Evolutionary conservation across 2,797 vertebrate genomes (phyloP).

Genomic region (Hippopotamyrus pictus): DNA sequence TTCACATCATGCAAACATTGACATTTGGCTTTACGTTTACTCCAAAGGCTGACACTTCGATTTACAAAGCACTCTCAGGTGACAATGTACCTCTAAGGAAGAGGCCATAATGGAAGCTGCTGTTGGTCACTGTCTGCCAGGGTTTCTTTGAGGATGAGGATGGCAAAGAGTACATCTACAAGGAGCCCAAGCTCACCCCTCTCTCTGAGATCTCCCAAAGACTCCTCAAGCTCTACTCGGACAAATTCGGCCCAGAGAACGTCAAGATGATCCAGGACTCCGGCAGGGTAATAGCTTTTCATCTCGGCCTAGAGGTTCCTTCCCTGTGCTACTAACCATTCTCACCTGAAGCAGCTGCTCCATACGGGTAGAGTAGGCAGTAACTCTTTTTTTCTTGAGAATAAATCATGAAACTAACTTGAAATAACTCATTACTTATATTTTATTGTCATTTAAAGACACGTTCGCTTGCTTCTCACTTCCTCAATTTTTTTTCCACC

Average conservation of each 20-base stretch:
- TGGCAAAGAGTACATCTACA: slow-evolving; percentile 97
- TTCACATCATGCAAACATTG: not conserved
- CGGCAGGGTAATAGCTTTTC: slow-evolving; percentile 69
- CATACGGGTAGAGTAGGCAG: not conserved
- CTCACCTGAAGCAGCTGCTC: not conserved
- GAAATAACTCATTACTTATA: not conserved
- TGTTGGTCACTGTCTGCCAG: slow-evolving; percentile 48
- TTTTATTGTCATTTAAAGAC: not conserved
- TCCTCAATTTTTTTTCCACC: not conserved
- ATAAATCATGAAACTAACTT: not conserved
- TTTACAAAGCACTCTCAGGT: not conserved
- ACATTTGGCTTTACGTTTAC: not conserved
- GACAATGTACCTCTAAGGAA: not conserved
- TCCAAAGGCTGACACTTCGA: not conserved
- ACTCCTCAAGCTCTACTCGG: slow-evolving; percentile 90
- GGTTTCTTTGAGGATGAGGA: slow-evolving; percentile 98
- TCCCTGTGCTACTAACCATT: not conserved
- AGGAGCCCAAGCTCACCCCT: slow-evolving; percentile 93
- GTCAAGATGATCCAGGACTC: slow-evolving; percentile 98
- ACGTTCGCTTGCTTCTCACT: not conserved
- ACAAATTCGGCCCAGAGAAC: slow-evolving; percentile 95
- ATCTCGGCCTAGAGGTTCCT: not conserved
- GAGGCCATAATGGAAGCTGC: not conserved
- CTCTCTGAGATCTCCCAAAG: slow-evolving; percentile 93
- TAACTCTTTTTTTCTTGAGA: not conserved